phyloP scores from a whole-genome alignment of 2,888 invertebrate genomes.

The Caenorhabditis wallacei region DNA sequence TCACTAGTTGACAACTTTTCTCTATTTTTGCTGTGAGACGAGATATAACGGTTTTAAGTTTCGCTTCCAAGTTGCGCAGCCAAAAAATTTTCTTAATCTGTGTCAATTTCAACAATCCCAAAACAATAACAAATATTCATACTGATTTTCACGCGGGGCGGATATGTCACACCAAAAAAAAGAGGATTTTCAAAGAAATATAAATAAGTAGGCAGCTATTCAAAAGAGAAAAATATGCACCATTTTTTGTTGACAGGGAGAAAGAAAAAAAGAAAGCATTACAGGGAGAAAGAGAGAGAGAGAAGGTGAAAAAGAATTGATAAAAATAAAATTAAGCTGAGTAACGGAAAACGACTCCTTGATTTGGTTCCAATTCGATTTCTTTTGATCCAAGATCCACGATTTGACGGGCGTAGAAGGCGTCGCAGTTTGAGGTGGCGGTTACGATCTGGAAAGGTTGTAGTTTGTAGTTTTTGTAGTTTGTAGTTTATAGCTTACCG shows the following conservation, averaged over 20 bases:
- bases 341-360: constrained; percentile 78
- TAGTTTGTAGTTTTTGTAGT: background rate
- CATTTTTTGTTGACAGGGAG: constrained; percentile 28
- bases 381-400: constrained; percentile 70
- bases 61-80: too few relatives aligned
- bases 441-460: constrained; percentile 71
- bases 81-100: too few relatives aligned
- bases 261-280: constrained; percentile 8
- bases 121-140: background rate
- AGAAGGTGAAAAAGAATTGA: background rate
- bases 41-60: too few relatives aligned
- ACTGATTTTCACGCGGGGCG: constrained; percentile 45
- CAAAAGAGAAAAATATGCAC: constrained; percentile 3
- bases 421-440: constrained; percentile 69
- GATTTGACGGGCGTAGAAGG: constrained; percentile 64
- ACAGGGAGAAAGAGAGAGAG: background rate
- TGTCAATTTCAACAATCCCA: too few relatives aligned
- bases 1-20: too few relatives aligned
- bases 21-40: too few relatives aligned
- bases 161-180: constrained; percentile 49
- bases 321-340: constrained; percentile 38
- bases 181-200: background rate
- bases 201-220: constrained; percentile 27
- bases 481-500: constrained; percentile 38
- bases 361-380: constrained; percentile 72